Evolutionary conservation across 2,113 vertebrate species (phyloP).

Genomic region (Meles meles): DNA sequence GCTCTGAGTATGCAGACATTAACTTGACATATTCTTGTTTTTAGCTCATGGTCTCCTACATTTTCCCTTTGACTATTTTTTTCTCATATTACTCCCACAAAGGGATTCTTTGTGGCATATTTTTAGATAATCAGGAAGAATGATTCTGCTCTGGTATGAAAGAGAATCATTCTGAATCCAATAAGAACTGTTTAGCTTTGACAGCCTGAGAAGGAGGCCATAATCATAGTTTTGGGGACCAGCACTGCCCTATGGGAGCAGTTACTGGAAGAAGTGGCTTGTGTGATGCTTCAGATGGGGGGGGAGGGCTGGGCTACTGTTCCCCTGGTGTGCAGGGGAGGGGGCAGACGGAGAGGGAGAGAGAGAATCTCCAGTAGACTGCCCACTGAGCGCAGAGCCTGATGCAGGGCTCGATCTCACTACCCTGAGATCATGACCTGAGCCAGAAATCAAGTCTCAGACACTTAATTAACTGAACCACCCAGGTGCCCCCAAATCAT

Average conservation of each 20-base stretch:
- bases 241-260: neutral
- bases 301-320: rapidly evolving
- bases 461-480: neutral
- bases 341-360: neutral
- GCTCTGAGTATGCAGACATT: neutral
- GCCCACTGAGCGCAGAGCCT: neutral
- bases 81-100: neutral
- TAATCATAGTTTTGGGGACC: neutral
- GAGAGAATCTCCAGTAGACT: neutral
- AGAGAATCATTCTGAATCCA: neutral
- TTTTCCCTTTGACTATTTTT: neutral
- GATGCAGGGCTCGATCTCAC: neutral
- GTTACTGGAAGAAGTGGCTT: neutral
- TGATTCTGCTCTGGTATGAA: neutral
- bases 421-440: neutral
- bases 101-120: neutral
- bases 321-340: neutral
- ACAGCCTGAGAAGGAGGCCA: neutral
- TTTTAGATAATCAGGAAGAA: neutral
- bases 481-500: neutral
- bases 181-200: neutral
- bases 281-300: neutral
- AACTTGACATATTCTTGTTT: neutral
- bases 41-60: neutral
- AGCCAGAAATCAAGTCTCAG: neutral